These are phyloP conservation scores for Pammene aurita DNA, from an alignment of 2,888 invertebrate genomes.

Conservation along the genomic window DNA sequence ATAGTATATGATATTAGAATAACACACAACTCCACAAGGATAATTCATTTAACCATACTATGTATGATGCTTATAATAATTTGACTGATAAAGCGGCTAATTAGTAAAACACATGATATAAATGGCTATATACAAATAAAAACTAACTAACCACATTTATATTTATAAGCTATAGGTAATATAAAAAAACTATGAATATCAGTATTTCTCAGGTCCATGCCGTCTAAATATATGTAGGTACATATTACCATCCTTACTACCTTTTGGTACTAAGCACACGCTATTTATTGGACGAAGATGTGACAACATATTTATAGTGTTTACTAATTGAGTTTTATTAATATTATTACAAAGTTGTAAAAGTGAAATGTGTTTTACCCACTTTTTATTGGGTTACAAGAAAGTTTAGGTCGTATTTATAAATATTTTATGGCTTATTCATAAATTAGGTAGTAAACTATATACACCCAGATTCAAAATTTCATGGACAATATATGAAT, in stretches of 20 bases:
- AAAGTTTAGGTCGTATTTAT: constrained; percentile 7
- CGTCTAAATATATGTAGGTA: too few species aligned
- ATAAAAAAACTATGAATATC: too few species aligned
- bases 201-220: not conserved
- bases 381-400: constrained; percentile 4
- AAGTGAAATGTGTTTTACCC: constrained; percentile 27
- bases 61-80: constrained; percentile 17
- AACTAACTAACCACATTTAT: too few species aligned
- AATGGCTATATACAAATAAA: too few species aligned
- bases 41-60: too few species aligned
- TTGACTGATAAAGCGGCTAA: constrained; percentile 2
- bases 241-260: not conserved
- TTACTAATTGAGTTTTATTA: constrained; percentile 6
- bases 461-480: too few species aligned
- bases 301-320: not conserved
- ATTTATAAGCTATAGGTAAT: too few species aligned
- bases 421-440: not conserved
- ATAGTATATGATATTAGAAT: too few species aligned
- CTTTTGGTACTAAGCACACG: not conserved
- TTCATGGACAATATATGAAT: too few species aligned
- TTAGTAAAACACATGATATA: constrained; percentile 9
- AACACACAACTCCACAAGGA: too few species aligned
- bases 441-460: too few species aligned
- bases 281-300: not conserved
- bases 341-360: constrained; percentile 10